Evolutionary conservation across 2,797 vertebrate genomes (phyloP).

Genomic region (Manis javanica): DNA sequence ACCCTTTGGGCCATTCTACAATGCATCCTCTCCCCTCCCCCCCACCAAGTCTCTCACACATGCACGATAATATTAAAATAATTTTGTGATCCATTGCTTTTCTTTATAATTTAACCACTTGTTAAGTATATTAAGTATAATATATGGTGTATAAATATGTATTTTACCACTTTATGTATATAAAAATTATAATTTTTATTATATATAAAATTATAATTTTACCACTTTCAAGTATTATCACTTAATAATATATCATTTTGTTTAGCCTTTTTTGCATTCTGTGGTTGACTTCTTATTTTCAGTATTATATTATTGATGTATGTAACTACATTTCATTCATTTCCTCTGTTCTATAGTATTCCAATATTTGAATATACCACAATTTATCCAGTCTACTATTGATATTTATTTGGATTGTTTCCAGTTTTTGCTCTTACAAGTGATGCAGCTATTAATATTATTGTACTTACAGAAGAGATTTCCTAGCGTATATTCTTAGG

Average conservation of each 20-base stretch:
- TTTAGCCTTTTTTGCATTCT: constrained; percentile 14
- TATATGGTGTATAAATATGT: too few relatives aligned
- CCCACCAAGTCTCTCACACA: neutral
- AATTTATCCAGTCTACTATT: neutral
- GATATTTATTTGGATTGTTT: neutral
- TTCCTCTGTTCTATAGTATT: constrained; percentile 38
- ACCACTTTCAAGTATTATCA: neutral
- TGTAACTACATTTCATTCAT: constrained; percentile 4
- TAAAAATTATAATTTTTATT: neutral
- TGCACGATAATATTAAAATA: neutral
- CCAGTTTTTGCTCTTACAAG: neutral
- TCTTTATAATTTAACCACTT: constrained; percentile 9
- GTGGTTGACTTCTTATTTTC: constrained; percentile 28
- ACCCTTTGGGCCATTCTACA: neutral
- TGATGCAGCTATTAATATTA: neutral
- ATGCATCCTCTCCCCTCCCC: fast-evolving
- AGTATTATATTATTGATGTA: neutral
- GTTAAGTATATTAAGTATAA: neutral
- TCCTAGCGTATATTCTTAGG: neutral
- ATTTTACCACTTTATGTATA: too few relatives aligned
- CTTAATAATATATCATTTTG: constrained; percentile 7
- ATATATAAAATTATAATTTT: neutral
- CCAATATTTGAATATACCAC: neutral
- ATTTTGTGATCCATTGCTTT: neutral
- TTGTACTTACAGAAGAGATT: neutral